Percentiles rank a stretch among this genome's conserved stretches.
Conservation (phyloP, 2,888 invertebrate genomes). For the Mythimna lalbum region DNA sequence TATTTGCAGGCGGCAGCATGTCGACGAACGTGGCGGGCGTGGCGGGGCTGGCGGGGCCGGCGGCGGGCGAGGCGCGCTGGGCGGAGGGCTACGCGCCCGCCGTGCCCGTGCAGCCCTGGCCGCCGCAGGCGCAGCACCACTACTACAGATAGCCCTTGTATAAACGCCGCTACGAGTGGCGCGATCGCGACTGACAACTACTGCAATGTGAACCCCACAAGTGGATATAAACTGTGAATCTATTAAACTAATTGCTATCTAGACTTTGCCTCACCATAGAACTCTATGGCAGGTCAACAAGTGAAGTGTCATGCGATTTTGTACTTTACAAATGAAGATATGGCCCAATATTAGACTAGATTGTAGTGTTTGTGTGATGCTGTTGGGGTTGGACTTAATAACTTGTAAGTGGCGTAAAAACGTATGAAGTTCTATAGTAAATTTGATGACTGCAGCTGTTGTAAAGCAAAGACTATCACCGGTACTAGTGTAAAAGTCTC, state of each 20-base stretch:
- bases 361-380: neutral
- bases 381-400: neutral
- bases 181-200: constrained; percentile 42
- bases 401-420: neutral
- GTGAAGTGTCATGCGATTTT: constrained; percentile 15
- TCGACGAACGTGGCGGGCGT: constrained; percentile 70
- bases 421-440: neutral
- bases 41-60: constrained; percentile 54
- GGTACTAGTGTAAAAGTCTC: neutral
- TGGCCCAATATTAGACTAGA: neutral
- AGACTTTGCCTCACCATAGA: neutral
- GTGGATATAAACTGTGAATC: constrained; percentile 22
- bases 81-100: constrained; percentile 65
- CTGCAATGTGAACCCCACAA: constrained; percentile 13
- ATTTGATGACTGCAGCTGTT: neutral
- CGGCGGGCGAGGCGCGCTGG: constrained; percentile 62
- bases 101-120: constrained; percentile 66
- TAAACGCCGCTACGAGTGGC: constrained; percentile 55
- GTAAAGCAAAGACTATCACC: neutral
- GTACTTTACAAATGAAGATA: neutral
- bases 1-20: constrained; percentile 69
- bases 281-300: constrained; percentile 7
- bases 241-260: neutral
- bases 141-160: constrained; percentile 89
- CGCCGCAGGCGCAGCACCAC: constrained; percentile 90